Evolutionary conservation across 2,888 invertebrate species (phyloP).

Genomic region (Apoda limacodes): DNA sequence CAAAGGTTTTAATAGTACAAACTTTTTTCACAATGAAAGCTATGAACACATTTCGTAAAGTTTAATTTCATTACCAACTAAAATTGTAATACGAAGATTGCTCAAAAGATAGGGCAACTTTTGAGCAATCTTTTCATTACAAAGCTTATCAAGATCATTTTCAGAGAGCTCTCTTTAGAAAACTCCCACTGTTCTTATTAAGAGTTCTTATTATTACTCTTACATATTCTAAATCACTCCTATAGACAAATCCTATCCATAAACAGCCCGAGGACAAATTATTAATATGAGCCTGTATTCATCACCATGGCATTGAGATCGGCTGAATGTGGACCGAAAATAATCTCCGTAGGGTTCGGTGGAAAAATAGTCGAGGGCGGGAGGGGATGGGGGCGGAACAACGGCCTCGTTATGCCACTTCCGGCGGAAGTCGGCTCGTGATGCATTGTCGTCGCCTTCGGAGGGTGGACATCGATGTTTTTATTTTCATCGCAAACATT

Average conservation of each 20-base stretch:
- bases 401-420: constrained; percentile 64
- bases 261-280: constrained; percentile 48
- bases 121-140: too few species aligned
- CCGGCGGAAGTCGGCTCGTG: constrained; percentile 63
- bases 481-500: constrained; percentile 53
- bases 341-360: constrained; percentile 44
- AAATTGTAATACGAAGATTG: too few species aligned
- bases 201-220: too few species aligned
- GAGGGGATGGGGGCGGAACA: constrained; percentile 39
- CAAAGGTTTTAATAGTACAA: too few species aligned
- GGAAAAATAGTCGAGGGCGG: constrained; percentile 25
- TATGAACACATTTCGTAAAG: too few species aligned
- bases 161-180: too few species aligned
- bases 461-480: constrained; percentile 56
- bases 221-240: constrained; percentile 24
- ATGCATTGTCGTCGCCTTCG: constrained; percentile 54
- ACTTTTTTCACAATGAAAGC: too few species aligned
- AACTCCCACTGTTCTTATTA: too few species aligned
- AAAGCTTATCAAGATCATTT: too few species aligned
- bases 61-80: too few species aligned
- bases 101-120: too few species aligned
- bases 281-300: constrained; percentile 55
- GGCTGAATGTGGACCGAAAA: constrained; percentile 50
- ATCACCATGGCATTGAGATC: constrained; percentile 54
- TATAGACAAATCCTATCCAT: too few species aligned